Base-by-base conservation (phyloP, 1,140 invertebrate genomes). In the Coptotermes formosanus region DNA sequence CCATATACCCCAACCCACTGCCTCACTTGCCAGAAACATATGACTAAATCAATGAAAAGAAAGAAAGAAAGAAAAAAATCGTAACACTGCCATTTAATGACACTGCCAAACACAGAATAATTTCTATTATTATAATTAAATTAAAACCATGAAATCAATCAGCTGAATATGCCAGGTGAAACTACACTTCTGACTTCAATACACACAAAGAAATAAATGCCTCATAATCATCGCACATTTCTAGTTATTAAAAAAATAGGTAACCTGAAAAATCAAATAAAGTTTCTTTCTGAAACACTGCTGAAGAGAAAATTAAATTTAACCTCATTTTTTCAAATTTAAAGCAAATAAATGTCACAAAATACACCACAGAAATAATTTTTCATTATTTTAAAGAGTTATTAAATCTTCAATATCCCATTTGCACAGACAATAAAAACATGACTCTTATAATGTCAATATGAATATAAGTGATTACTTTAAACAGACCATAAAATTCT, bases 11-110 rank as follows among this genome's bases (percentile, higher is more conserved):
- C 64, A 75, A 75, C 64, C 64, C 64, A 75, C 64, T 75, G 64
- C 14, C 64, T 75, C 64, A 75, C 64, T 75, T 75, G 64, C 64
- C 64, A 75, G 64, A 75, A 75, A 75, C 64, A 75, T 75, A 75
- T 30, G n/a, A 75, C 64, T 75, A 75, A 75, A 75, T 75, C 64
- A 75, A 75, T 30, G 64, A 75, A 30, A 75, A 38, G 38, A 38
- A 38, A 38, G 38, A 38, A 38, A 38, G 38, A 75, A 30, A 75
- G 38, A 38, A 75, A 75, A 75, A n/a, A 75, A 75, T 75, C 64
- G 25, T 75, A 30, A 75, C 64, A 75, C 64, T 75, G n/a, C 16
- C n/a, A 25, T 30, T 75, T 75, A 75, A 14, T 25, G 25, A 30
- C n/a, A 75, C 1, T 75, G 7, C 16, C 64, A 75, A 25, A 16